Evolutionary conservation across 2,113 vertebrate species (phyloP).

Genomic region (Halichoerus grypus): DNA sequence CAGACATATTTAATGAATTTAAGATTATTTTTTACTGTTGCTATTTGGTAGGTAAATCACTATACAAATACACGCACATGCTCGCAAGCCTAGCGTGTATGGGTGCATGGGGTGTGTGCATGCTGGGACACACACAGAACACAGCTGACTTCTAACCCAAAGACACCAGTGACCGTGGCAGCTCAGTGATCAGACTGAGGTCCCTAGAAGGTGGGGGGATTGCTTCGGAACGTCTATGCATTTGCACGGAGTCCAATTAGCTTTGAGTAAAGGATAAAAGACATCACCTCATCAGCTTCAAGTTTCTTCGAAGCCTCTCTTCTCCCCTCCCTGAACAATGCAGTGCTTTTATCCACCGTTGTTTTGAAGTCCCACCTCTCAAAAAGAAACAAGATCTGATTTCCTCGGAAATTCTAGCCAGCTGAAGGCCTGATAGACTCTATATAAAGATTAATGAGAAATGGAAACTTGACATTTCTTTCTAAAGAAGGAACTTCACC

Average conservation of each 20-base stretch:
- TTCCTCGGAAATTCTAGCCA: slow-evolving; percentile 22
- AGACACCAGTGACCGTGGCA: neutral
- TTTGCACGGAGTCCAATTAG: neutral
- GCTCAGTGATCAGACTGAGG: neutral
- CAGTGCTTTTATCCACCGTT: neutral
- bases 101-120: neutral
- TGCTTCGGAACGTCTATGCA: neutral
- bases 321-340: neutral
- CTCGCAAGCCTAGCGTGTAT: neutral
- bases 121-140: neutral
- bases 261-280: neutral
- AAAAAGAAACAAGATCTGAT: neutral
- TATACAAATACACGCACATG: neutral
- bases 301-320: neutral
- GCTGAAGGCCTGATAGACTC: neutral
- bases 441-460: slow-evolving; percentile 41
- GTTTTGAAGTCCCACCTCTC: neutral
- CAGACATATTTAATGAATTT: neutral
- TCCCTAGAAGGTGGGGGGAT: neutral
- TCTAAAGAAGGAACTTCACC: neutral
- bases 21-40: neutral
- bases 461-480: slow-evolving; percentile 5
- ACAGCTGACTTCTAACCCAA: neutral
- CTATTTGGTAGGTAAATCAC: neutral
- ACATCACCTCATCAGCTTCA: neutral